Evolutionary conservation across 1,140 invertebrate species (phyloP).

Genomic region (Atta texana): DNA sequence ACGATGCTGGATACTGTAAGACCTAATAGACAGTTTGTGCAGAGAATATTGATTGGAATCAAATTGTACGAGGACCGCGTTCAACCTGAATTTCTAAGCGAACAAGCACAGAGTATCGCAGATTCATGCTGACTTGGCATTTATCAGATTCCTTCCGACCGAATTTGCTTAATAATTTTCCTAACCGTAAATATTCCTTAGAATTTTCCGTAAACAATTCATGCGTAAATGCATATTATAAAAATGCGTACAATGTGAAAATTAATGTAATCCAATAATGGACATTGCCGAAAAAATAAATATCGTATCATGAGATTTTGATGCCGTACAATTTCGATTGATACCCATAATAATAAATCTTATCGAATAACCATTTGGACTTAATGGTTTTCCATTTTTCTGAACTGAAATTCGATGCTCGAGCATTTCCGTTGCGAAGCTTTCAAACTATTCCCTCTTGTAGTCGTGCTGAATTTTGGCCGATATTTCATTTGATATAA

Average conservation of each 20-base stretch:
- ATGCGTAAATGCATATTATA: not conserved
- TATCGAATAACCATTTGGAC: slow-evolving; percentile 73
- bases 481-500: slow-evolving; percentile 27
- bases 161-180: slow-evolving; percentile 30
- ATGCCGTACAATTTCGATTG: slow-evolving; percentile 30
- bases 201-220: slow-evolving; percentile 27
- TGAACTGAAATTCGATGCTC: slow-evolving; percentile 62
- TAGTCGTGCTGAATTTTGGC: slow-evolving; percentile 17
- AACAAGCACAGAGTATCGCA: slow-evolving; percentile 22
- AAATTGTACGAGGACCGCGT: slow-evolving; percentile 17
- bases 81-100: slow-evolving; percentile 26
- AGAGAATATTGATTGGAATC: slow-evolving; percentile 22
- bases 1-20: slow-evolving; percentile 25
- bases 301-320: slow-evolving; percentile 47
- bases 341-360: slow-evolving; percentile 55
- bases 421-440: not conserved
- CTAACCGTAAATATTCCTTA: slow-evolving; percentile 1
- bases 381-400: slow-evolving; percentile 71
- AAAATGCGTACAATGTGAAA: not conserved
- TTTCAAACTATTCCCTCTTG: slow-evolving; percentile 33
- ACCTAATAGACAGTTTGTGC: slow-evolving; percentile 27
- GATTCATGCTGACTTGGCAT: slow-evolving; percentile 27
- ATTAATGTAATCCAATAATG: slow-evolving; percentile 36
- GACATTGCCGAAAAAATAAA: not conserved
- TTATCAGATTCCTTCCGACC: slow-evolving; percentile 38